Conservation (phyloP, 2,113 vertebrate genomes). For the Cyanistes caeruleus region DNA sequence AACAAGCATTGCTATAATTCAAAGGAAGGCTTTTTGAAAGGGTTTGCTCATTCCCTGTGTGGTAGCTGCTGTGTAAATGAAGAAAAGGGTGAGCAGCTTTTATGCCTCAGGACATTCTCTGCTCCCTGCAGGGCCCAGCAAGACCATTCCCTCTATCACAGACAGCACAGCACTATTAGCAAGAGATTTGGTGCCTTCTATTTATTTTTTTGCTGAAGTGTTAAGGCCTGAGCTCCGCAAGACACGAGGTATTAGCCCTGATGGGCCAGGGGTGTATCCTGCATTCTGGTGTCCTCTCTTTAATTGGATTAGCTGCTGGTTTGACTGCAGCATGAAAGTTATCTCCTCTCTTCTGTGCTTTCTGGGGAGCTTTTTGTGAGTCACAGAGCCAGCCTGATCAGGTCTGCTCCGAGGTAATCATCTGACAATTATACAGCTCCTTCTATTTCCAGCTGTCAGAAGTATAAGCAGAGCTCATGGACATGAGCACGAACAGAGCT, state of each 20-base stretch:
- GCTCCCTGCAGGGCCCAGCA: constrained; percentile 24
- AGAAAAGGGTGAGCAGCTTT: not conserved
- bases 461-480: not conserved
- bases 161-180: not conserved
- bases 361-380: constrained; percentile 12
- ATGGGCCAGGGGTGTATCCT: not conserved
- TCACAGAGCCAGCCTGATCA: not conserved
- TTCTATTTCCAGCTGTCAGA: not conserved
- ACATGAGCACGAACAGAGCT: not conserved
- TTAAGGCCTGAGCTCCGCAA: not conserved
- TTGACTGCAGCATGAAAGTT: not conserved
- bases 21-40: not conserved
- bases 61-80: not conserved
- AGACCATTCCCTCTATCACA: not conserved
- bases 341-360: not conserved
- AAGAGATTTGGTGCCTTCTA: not conserved
- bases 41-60: not conserved
- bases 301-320: constrained; percentile 30
- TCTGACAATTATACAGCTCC: not conserved
- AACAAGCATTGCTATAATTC: not conserved
- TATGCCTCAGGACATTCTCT: not conserved
- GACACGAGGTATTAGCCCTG: not conserved
- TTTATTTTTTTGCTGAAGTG: constrained; percentile 16
- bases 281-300: not conserved
- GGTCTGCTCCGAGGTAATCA: not conserved